Percentiles rank a stretch among this genome's conserved stretches.
phyloP scores from a whole-genome alignment of 37 sponge, comb jelly and placozoan species.

The Halisarca cf. caerulea region DNA sequence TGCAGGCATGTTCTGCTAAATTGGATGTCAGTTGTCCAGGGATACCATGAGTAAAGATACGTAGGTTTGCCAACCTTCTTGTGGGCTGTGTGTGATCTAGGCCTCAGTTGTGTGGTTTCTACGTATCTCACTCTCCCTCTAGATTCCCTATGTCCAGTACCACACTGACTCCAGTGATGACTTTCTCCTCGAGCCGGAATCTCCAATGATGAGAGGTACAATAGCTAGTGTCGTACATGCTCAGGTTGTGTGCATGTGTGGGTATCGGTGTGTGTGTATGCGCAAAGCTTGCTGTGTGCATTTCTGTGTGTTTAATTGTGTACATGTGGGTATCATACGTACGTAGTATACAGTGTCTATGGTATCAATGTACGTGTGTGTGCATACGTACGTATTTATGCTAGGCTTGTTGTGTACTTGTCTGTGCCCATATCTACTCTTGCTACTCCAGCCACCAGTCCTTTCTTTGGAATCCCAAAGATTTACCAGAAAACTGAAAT shows the following conservation, averaged over 20 bases:
- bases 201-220: slow-evolving; percentile 86
- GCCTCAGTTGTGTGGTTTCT: too few relatives aligned
- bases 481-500: slow-evolving; percentile 71
- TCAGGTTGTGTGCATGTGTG: neutral
- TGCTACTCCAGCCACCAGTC: slow-evolving; percentile 40
- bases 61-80: too few relatives aligned
- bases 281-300: neutral
- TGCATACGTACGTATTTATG: too few relatives aligned
- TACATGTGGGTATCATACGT: neutral
- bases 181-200: slow-evolving; percentile 57
- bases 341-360: too few relatives aligned
- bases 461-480: slow-evolving; percentile 66
- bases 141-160: slow-evolving; percentile 26
- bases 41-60: too few relatives aligned
- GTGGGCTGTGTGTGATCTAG: too few relatives aligned
- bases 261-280: neutral
- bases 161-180: neutral
- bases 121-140: neutral
- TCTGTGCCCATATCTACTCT: too few relatives aligned
- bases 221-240: neutral
- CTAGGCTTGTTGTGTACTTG: too few relatives aligned
- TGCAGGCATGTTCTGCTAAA: too few relatives aligned
- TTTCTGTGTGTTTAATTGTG: neutral
- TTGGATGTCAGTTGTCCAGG: too few relatives aligned
- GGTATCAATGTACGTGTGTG: too few relatives aligned